Base-by-base conservation (phyloP, 2,797 vertebrate species). In the Vipera ursinii region DNA sequence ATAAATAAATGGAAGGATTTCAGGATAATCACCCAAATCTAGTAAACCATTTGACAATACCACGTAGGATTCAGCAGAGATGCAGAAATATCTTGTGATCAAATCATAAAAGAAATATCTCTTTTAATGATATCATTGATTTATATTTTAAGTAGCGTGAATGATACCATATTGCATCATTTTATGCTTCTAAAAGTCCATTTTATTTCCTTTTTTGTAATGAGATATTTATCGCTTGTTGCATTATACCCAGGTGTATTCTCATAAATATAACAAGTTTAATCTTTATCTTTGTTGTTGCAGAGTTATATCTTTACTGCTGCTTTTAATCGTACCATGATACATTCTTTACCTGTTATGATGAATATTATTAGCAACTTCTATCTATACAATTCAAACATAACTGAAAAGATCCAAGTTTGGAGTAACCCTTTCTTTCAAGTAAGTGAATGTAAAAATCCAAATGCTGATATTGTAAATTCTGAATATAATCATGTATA, bases 371-470 rank as follows among this genome's bases (percentile, higher is more conserved):
- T 99, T 69, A 99, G 99, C 97, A 99, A 99, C 32, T 98, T 98
- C 10, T 97, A 99, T 2, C 98, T 99, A 5, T 97, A 95, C 93
- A 97, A 96, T 2, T 95, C 98, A 48, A 99, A 99, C 0, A 97
- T 98, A 4, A 98, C 98, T 0, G 98, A 98, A 59, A 98, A 51
- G 65, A 99, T 99, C 96, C 97, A 98, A 17, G 97, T 98, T 86
- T 99, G 99, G 99, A 98, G 98, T 96, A 98, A 98, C 94, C 99
- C 99, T 0, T 99, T 99, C 48, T 96, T 99, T n/a, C 98, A 98
- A 95, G 99, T 99, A 97, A 98, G 98, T 90, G 73, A 90, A 55
- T 56, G 6, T 78, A 63, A 85, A 63, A 87, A 2, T 51, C 57
- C 86, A 44, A 55, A 87, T 13, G 28, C 26, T 56, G 51, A 56